Percentiles rank a stretch among this genome's conserved stretches.
phyloP scores from a whole-genome alignment of 2,888 invertebrate genomes.

The Catocala nupta region DNA sequence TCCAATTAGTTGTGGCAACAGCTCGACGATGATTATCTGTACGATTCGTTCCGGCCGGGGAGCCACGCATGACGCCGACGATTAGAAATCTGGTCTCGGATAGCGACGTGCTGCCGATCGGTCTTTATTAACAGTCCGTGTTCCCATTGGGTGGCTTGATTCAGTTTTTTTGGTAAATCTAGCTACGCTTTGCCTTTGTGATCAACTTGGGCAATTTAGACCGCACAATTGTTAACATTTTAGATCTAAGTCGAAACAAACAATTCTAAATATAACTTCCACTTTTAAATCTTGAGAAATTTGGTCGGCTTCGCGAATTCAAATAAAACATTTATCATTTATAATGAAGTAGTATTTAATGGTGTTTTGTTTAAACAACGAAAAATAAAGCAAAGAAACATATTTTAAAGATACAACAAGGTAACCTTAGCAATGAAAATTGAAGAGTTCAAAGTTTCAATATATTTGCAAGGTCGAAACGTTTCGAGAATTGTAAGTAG shows the following conservation, averaged over 20 bases:
- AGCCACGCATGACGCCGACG: conserved; percentile 75
- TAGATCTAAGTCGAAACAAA: conserved; percentile 2
- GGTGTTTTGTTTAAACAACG: too few species aligned
- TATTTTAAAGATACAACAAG: conserved; percentile 33
- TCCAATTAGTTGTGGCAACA: conserved; percentile 54
- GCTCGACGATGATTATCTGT: conserved; percentile 73
- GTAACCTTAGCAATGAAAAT: conserved; percentile 64
- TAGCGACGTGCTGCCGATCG: conserved; percentile 60
- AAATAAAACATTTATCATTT: conserved; percentile 26
- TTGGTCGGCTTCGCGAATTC: neutral
- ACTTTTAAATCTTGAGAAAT: neutral
- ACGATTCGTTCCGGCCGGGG: conserved; percentile 68
- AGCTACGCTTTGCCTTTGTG: conserved; percentile 17
- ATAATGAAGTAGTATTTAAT: conserved; percentile 24
- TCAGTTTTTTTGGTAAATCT: conserved; percentile 23
- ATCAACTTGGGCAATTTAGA: conserved; percentile 21
- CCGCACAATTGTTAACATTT: conserved; percentile 8
- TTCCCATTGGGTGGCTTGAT: conserved; percentile 51
- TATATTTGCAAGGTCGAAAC: conserved; percentile 58
- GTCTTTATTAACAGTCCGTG: conserved; percentile 60
- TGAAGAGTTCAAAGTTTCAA: conserved; percentile 65
- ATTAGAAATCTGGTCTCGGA: conserved; percentile 78
- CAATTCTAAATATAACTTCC: neutral
- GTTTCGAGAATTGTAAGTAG: conserved; percentile 37
- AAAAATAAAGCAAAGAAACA: conserved; percentile 15